Conservation (phyloP, 2,888 invertebrate species). For the Alloscopus bannaensis region DNA sequence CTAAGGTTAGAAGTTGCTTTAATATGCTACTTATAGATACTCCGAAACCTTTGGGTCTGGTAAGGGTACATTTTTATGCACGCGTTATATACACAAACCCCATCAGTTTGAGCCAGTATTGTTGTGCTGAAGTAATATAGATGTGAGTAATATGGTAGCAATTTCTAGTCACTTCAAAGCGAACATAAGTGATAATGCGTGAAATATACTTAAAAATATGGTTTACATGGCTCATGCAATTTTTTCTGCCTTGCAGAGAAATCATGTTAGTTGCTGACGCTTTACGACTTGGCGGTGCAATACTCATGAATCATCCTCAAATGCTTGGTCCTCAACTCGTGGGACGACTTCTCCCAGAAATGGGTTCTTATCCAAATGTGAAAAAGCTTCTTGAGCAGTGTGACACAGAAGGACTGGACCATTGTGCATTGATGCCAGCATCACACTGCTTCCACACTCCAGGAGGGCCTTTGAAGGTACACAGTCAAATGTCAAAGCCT, state of each 20-base stretch:
- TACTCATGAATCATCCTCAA: slow-evolving; percentile 92
- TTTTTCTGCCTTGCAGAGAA: slow-evolving; percentile 80
- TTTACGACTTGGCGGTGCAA: slow-evolving; percentile 93
- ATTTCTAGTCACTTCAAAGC: not conserved
- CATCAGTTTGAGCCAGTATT: no score
- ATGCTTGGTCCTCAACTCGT: slow-evolving; percentile 97
- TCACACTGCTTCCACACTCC: slow-evolving; percentile 98
- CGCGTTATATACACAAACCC: no score
- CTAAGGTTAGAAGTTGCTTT: no score
- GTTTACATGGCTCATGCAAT: not conserved
- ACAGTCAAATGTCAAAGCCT: no score
- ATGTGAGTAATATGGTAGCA: no score
- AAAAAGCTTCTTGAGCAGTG: slow-evolving; percentile 92
- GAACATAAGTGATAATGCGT: no score
- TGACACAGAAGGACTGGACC: slow-evolving; percentile 89
- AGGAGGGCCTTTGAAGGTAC: slow-evolving; percentile 97
- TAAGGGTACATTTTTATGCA: no score
- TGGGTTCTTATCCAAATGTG: slow-evolving; percentile 87
- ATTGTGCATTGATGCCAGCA: slow-evolving; percentile 93
- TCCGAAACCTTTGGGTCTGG: no score
- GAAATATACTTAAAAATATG: no score
- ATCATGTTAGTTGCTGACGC: slow-evolving; percentile 95
- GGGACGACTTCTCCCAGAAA: slow-evolving; percentile 94
- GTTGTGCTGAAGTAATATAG: no score
- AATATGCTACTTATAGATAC: no score